Evolutionary conservation across 1,140 invertebrate species (phyloP).

Genomic region (Caerostris extrusa): DNA sequence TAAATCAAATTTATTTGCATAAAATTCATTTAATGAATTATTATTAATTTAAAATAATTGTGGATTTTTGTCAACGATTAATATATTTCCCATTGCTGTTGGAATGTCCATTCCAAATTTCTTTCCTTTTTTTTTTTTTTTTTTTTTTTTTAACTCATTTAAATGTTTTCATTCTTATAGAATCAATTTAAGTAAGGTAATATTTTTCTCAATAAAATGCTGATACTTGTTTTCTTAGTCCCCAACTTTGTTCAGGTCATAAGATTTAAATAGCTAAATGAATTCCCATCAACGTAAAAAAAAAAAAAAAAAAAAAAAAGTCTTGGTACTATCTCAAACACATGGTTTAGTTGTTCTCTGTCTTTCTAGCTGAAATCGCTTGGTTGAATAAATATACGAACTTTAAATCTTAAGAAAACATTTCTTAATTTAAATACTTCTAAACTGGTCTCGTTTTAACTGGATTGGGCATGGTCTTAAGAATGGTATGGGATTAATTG

Average conservation of each 20-base stretch:
- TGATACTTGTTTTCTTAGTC: background rate
- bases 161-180: no score
- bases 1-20: no score
- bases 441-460: background rate
- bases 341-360: background rate
- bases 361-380: background rate
- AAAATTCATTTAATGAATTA: no score
- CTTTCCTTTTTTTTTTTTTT: no score
- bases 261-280: background rate
- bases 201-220: background rate
- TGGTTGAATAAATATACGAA: conserved; percentile 23
- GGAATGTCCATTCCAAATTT: background rate
- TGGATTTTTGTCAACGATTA: no score
- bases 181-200: background rate
- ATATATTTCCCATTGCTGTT: background rate
- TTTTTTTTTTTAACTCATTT: no score
- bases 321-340: background rate
- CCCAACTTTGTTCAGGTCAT: no score
- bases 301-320: background rate
- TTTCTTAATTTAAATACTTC: background rate
- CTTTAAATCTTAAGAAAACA: conserved; percentile 6
- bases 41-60: no score
- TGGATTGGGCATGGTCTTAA: background rate
- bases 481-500: background rate
- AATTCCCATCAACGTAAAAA: background rate